Evolutionary conservation across 2,797 vertebrate genomes (phyloP).

Genomic region (Tangara arthus): DNA sequence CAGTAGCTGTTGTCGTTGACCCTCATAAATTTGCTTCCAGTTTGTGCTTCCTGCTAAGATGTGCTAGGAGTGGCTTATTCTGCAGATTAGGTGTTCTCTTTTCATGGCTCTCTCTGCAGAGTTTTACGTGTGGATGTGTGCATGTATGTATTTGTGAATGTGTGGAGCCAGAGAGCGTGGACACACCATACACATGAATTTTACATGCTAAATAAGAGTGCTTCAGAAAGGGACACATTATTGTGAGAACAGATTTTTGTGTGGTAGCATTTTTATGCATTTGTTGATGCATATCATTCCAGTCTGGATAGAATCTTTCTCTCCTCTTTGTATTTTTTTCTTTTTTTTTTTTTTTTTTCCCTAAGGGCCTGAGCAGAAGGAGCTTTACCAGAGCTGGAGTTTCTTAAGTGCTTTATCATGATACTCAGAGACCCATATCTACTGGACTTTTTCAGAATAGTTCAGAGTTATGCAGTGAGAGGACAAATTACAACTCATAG

Average conservation of each 20-base stretch:
- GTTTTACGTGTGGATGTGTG: background rate
- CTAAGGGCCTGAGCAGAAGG: background rate
- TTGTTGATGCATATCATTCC: background rate
- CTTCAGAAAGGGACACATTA: background rate
- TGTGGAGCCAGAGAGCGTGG: background rate
- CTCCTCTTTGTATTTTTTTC: background rate
- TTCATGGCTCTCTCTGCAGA: background rate
- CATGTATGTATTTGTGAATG: background rate
- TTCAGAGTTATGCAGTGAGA: background rate
- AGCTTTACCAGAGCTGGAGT: background rate
- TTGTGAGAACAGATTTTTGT: background rate
- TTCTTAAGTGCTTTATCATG: background rate
- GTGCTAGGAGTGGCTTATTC: background rate
- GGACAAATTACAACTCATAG: background rate
- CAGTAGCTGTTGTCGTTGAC: background rate
- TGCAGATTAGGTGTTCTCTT: background rate
- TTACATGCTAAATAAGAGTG: background rate
- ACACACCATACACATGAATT: background rate
- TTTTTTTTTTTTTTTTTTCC: fast-evolving
- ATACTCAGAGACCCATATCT: background rate
- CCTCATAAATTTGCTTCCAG: background rate
- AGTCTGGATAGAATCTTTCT: background rate
- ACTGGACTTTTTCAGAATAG: background rate
- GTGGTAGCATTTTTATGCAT: background rate
- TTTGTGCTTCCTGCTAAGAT: background rate